Conservation (phyloP, 2,888 invertebrate genomes). For the Branchipolynoe longqiensis region DNA sequence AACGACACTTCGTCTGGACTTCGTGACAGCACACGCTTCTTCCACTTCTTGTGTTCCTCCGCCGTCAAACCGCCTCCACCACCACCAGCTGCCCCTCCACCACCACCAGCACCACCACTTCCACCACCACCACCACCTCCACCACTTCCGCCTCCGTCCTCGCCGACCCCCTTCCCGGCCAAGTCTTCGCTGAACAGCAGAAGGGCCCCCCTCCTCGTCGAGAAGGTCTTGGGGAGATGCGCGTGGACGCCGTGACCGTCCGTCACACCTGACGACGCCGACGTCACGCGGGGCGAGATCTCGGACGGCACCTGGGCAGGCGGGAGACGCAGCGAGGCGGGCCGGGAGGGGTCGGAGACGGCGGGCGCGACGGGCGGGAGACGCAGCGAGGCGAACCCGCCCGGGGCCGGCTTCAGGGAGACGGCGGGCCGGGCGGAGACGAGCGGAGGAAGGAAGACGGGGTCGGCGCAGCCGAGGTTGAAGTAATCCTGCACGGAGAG, state of each 20-base stretch:
- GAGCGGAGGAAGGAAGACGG: conserved; percentile 37
- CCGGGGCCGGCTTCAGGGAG: neutral
- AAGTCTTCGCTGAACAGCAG: conserved; percentile 81
- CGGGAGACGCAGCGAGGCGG: neutral
- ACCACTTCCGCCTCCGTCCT: neutral
- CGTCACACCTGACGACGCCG: neutral
- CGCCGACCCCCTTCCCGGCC: conserved; percentile 70
- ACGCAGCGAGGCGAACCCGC: neutral
- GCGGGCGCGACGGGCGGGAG: neutral
- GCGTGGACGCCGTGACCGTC: conserved; percentile 68
- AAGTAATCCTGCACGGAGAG: conserved; percentile 44
- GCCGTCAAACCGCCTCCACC: no score
- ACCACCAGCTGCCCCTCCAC: no score
- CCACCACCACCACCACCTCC: neutral
- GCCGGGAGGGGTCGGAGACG: neutral
- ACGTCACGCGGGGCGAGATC: neutral
- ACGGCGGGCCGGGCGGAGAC: neutral
- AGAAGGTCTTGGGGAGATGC: conserved; percentile 81
- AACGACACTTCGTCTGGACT: conserved; percentile 66
- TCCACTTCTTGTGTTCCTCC: neutral
- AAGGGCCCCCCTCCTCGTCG: conserved; percentile 80
- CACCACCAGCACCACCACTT: no score
- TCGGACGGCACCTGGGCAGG: neutral
- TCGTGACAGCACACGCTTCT: neutral
- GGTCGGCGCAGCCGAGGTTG: conserved; percentile 29